Evolutionary conservation across 2,888 invertebrate species (phyloP).

Genomic region (Papilio demoleus): DNA sequence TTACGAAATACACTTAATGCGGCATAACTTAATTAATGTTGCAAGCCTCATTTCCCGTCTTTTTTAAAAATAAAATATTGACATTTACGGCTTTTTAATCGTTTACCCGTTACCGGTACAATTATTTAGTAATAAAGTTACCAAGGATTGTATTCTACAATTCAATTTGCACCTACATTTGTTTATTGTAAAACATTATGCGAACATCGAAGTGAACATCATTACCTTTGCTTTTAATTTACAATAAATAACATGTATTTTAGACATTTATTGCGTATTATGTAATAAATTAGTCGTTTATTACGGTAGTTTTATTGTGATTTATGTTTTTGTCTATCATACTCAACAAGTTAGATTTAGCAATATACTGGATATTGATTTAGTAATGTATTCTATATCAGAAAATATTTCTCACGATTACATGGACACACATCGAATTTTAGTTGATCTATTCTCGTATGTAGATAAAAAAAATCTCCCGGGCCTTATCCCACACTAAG

Average conservation of each 20-base stretch:
- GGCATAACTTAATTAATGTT: background rate
- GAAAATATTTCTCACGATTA: background rate
- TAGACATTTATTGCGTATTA: background rate
- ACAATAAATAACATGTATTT: slow-evolving; percentile 5
- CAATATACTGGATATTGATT: slow-evolving; percentile 3
- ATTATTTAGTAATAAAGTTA: background rate
- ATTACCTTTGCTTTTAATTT: background rate
- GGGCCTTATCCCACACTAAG: too few species aligned
- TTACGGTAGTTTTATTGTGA: background rate
- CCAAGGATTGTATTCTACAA: background rate
- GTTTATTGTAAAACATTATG: background rate
- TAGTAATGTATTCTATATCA: too few species aligned
- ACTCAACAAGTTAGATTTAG: background rate
- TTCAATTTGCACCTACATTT: background rate
- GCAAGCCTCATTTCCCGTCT: background rate
- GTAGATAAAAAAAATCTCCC: too few species aligned
- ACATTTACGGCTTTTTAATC: background rate
- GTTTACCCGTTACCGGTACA: slow-evolving; percentile 2
- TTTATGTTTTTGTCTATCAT: background rate
- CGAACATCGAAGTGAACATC: background rate
- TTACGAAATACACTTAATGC: background rate
- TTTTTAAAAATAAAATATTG: background rate
- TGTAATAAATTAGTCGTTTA: background rate
- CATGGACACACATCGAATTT: too few species aligned
- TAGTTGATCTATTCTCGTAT: too few species aligned